Evolutionary conservation across 2,113 vertebrate species (phyloP).

Genomic region (Tetrax tetrax): DNA sequence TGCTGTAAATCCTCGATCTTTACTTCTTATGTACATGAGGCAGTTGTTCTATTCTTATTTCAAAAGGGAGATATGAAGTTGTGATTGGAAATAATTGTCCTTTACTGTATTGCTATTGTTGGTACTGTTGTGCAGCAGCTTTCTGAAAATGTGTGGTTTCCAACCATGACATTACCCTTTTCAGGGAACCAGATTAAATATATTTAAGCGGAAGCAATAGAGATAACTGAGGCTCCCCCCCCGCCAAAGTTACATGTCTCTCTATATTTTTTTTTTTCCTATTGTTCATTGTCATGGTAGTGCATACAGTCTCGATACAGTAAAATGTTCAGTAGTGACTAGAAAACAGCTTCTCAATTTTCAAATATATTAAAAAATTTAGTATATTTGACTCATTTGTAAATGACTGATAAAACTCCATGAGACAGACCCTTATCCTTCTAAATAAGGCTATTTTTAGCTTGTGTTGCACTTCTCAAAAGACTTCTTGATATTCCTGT

Average conservation of each 20-base stretch:
- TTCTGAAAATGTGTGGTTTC: background rate
- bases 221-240: background rate
- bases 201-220: background rate
- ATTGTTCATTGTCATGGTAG: background rate
- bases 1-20: background rate
- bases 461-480: background rate
- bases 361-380: background rate
- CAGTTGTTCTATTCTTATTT: background rate
- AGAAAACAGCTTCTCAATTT: background rate
- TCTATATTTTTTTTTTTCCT: background rate
- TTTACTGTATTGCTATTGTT: background rate
- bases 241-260: background rate
- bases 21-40: background rate
- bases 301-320: background rate
- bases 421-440: background rate
- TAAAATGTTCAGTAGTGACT: background rate
- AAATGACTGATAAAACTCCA: background rate
- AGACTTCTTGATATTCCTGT: background rate
- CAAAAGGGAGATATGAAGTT: background rate
- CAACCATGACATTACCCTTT: background rate
- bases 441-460: background rate
- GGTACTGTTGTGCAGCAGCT: background rate
- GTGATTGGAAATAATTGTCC: background rate
- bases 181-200: background rate
- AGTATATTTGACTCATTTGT: background rate